Percentiles rank a stretch among this genome's conserved stretches.
Evolutionary conservation across 2,797 vertebrate species (phyloP).

Genomic region (Pseudochirops corinnae): DNA sequence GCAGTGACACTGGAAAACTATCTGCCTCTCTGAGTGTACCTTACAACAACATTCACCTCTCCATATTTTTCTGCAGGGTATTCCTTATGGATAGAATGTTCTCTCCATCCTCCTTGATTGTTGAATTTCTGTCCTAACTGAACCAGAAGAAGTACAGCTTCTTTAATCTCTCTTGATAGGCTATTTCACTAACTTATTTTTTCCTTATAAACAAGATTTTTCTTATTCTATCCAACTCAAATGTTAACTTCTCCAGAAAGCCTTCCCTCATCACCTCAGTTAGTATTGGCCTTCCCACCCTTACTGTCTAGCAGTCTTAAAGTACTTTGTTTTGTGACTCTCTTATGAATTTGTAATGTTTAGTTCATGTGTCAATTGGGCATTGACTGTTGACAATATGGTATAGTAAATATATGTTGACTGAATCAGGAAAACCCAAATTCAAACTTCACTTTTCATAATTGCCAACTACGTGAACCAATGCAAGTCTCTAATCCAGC

Average conservation of each 20-base stretch:
- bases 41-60: neutral
- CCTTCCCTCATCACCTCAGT: neutral
- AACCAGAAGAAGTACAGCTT: neutral
- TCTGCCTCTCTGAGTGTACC: neutral
- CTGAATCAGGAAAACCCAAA: neutral
- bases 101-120: neutral
- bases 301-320: neutral
- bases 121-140: neutral
- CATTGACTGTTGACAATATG: neutral
- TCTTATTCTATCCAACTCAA: neutral
- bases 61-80: neutral
- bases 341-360: neutral
- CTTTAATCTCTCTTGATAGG: neutral
- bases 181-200: slow-evolving; percentile 29
- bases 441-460: neutral
- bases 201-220: slow-evolving; percentile 14
- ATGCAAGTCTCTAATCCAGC: neutral
- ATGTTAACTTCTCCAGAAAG: neutral
- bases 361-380: neutral
- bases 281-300: neutral
- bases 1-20: neutral
- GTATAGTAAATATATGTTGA: neutral
- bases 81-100: neutral
- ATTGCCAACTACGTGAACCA: neutral
- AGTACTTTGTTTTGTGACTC: neutral